These are phyloP conservation scores for Crocodylus rhombifer DNA, from an alignment of 2,797 vertebrate genomes.

Conservation along the genomic window DNA sequence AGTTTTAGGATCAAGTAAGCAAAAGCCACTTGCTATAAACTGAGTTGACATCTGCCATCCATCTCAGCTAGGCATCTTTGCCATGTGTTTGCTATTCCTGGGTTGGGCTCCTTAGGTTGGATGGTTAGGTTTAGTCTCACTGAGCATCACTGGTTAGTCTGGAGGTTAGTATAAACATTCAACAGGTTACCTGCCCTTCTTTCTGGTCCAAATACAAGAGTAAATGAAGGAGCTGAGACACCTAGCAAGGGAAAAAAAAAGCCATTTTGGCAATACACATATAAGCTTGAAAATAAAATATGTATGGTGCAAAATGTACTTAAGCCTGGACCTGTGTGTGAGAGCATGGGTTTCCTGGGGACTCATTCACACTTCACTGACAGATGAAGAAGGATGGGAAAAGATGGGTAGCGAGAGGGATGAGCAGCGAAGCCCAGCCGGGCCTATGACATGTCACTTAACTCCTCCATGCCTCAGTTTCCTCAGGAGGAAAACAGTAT, in stretches of 20 bases:
- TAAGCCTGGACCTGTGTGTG: neutral
- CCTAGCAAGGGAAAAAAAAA: conserved; percentile 81
- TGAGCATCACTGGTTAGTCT: conserved; percentile 43
- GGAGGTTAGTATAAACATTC: conserved; percentile 76
- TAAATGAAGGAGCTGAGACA: conserved; percentile 82
- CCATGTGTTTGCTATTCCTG: neutral
- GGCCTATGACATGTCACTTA: neutral
- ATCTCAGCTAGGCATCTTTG: neutral
- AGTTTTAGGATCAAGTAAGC: neutral
- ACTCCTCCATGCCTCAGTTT: conserved; percentile 24
- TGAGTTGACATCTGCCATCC: conserved; percentile 24
- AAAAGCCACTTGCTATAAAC: conserved; percentile 31
- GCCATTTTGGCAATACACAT: conserved; percentile 68
- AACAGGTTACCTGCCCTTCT: conserved; percentile 84
- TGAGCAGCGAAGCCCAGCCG: conserved; percentile 19
- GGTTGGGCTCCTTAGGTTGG: neutral
- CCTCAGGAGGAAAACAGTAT: neutral
- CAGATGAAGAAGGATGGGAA: neutral
- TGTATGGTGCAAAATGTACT: conserved; percentile 13
- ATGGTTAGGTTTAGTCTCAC: conserved; percentile 15
- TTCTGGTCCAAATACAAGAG: conserved; percentile 82
- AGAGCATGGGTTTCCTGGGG: neutral
- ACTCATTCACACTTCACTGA: neutral
- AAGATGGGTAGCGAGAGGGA: neutral
- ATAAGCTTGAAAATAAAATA: conserved; percentile 25